Percentiles rank a stretch among this genome's conserved stretches.
Evolutionary conservation across 2,113 vertebrate genomes (phyloP).

Genomic region (Larimichthys crocea): DNA sequence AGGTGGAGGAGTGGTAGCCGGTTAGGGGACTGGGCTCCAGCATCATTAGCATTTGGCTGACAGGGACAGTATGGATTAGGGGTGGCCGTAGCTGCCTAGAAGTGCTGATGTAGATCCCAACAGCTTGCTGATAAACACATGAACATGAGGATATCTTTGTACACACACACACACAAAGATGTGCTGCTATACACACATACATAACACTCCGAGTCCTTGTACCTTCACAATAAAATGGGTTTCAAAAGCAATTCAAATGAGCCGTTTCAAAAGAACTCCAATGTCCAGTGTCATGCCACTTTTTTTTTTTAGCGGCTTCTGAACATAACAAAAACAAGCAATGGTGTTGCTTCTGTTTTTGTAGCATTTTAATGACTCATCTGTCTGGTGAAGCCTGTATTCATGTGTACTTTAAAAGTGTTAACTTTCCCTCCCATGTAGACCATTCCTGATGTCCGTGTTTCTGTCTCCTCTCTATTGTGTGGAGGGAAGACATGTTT

Average conservation of each 20-base stretch:
- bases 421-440: neutral
- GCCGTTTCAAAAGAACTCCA: neutral
- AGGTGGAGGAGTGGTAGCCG: neutral
- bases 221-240: neutral
- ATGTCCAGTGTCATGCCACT: neutral
- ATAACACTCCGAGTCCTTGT: neutral
- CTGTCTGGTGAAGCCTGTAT: neutral
- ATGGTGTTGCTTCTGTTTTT: neutral
- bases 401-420: neutral
- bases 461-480: slow-evolving; percentile 2
- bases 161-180: neutral
- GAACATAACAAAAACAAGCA: neutral
- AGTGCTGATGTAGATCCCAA: slow-evolving; percentile 59
- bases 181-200: neutral
- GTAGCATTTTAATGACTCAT: neutral
- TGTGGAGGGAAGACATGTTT: neutral
- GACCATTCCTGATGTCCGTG: neutral
- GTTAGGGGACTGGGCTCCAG: slow-evolving; percentile 26
- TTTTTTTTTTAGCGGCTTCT: neutral
- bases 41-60: slow-evolving; percentile 74
- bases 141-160: slow-evolving; percentile 29
- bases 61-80: slow-evolving; percentile 62
- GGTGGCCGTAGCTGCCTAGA: slow-evolving; percentile 46
- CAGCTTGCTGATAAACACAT: slow-evolving; percentile 58
- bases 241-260: neutral